Base-by-base conservation (phyloP, 1,140 invertebrate genomes). In the Drosophila nikananu region DNA sequence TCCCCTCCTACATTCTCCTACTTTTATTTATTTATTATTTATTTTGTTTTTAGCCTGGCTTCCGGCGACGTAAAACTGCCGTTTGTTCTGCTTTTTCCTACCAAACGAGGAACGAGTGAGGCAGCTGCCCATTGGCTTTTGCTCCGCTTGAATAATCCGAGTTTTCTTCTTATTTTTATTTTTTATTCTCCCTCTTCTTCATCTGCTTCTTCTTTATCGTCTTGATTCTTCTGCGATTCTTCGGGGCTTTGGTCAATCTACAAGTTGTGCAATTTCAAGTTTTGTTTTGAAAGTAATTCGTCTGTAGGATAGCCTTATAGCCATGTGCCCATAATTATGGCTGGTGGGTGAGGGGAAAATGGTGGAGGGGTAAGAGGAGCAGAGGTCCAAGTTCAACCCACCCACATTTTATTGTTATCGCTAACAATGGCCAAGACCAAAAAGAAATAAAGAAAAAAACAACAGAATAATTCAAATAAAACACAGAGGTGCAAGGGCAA, bases 391-490 rank as follows among this genome's bases (percentile, higher is more conserved):
- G 86, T 89, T 89, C 86, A 91, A 82, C 81, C 86, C 86, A 89
- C 86, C 84, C 84, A 89, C 81, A 90, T 86, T 89, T 90, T 82
- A 90, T 89, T 89, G 86, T 89, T 89, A 89, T 90, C 71, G 86
- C 37, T 71, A 86, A 89, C 81, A 90, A 89, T 86, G 71, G 86
- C 78, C 67, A 41, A 73, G 67, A 80, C 72, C 44, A 54, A 57
- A 39, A 9, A 21, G 9, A 55, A 30, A 59, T 32, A 65, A 19
- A 44, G 21, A 42, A 19, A 25, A 42, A 42, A n/a, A 8, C 1
- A n/a, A 10, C 17, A 0, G 8, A 30, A 68, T 46, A 59, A 21
- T 46, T 39, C 25, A 62, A 63, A 49, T 63, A 30, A 58, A 32
- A 60, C 13, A 32, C 10, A 63, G 27, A 60, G 27, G 72, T 67